Evolutionary conservation across 1,140 invertebrate species (phyloP).

Genomic region (Asobara japonica): DNA sequence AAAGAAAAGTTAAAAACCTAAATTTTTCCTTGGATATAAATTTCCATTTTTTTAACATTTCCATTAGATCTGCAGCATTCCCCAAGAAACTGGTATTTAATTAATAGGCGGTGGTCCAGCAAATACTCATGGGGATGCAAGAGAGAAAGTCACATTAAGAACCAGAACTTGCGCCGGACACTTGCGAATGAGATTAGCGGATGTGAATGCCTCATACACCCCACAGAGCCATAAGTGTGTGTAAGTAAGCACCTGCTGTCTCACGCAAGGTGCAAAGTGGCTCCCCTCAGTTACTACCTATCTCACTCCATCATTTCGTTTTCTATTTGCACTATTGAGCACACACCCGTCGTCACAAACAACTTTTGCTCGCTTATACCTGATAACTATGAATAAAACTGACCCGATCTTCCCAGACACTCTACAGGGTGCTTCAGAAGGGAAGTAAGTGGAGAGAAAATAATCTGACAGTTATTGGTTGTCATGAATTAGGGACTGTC

Average conservation of each 20-base stretch:
- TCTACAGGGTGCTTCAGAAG: too few relatives aligned
- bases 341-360: neutral
- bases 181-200: conserved; percentile 19
- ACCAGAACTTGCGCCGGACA: neutral
- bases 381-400: neutral
- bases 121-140: neutral
- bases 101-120: conserved; percentile 22
- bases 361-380: neutral
- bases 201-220: neutral
- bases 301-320: conserved; percentile 9
- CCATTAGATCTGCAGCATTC: neutral
- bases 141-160: neutral
- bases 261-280: conserved; percentile 15
- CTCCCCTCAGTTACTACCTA: neutral
- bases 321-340: neutral
- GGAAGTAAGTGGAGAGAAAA: too few relatives aligned
- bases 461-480: too few relatives aligned
- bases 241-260: neutral
- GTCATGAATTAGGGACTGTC: too few relatives aligned
- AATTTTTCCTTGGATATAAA: too few relatives aligned
- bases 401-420: neutral
- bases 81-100: conserved; percentile 24
- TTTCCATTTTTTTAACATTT: too few relatives aligned
- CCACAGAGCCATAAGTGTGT: neutral
- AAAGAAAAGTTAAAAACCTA: too few relatives aligned